These are phyloP conservation scores for Baryphthengus martii DNA, from an alignment of 2,113 vertebrate genomes.

Conservation along the genomic window DNA sequence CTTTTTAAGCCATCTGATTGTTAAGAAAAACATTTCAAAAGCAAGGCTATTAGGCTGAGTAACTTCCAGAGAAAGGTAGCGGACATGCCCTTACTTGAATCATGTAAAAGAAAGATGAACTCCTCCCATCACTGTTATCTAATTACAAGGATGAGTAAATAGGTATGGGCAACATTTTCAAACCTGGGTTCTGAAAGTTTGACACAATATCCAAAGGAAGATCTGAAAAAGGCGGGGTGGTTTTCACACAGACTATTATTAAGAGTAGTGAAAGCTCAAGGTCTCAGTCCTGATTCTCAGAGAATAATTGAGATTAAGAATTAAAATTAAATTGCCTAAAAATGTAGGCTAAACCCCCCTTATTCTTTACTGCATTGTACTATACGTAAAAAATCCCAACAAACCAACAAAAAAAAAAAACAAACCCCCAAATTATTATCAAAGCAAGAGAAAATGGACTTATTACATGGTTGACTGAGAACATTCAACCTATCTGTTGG, in stretches of 20 bases:
- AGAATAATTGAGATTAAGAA: neutral
- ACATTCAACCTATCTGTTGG: neutral
- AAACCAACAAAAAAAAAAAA: too few species aligned
- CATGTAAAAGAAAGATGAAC: slow-evolving; percentile 22
- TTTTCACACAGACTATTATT: neutral
- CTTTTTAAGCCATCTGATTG: neutral
- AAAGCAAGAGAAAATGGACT: neutral
- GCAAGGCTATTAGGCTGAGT: slow-evolving; percentile 15
- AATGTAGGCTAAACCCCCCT: neutral
- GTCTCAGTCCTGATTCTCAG: neutral
- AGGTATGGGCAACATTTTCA: slow-evolving; percentile 55
- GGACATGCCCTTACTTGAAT: slow-evolving; percentile 51
- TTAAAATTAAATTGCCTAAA: neutral
- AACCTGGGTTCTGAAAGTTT: slow-evolving; percentile 19
- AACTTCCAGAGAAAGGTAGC: slow-evolving; percentile 40
- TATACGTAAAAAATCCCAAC: neutral
- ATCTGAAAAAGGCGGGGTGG: neutral
- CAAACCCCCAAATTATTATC: neutral
- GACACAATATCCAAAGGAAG: slow-evolving; percentile 43
- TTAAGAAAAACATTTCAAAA: slow-evolving; percentile 13
- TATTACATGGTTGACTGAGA: neutral
- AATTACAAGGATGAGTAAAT: slow-evolving; percentile 67
- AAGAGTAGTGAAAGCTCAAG: neutral
- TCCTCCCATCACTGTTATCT: slow-evolving; percentile 65
- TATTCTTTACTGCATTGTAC: neutral